A percentile compares a stretch with the other conserved stretches of the same genome.
phyloP scores from a whole-genome alignment of 2,113 vertebrate species.

The Cephalophus harveyi region DNA sequence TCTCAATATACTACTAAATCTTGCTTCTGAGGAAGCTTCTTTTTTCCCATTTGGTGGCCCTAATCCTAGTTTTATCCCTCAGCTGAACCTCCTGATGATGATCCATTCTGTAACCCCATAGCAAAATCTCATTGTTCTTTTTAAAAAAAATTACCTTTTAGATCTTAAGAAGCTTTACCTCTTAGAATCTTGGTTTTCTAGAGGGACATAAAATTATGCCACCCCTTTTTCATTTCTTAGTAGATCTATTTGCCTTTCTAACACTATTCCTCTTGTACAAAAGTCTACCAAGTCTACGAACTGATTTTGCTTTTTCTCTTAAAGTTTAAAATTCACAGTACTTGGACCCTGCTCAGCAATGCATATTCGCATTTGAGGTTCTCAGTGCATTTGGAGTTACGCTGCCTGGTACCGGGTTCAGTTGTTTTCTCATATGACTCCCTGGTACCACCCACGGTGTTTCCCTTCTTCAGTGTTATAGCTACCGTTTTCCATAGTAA shows the following conservation, averaged over 20 bases:
- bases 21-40: neutral
- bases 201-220: neutral
- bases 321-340: neutral
- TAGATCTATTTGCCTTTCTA: neutral
- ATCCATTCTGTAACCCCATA: neutral
- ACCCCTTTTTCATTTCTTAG: neutral
- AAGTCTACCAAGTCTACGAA: neutral
- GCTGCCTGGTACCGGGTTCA: neutral
- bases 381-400: neutral
- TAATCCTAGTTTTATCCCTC: neutral
- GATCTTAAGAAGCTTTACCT: neutral
- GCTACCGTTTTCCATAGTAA: slow-evolving; percentile 58
- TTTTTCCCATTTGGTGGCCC: neutral
- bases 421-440: neutral
- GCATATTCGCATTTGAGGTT: neutral
- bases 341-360: neutral
- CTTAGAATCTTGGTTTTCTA: neutral
- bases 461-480: slow-evolving; percentile 18
- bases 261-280: neutral
- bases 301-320: neutral
- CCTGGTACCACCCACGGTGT: neutral
- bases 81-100: neutral
- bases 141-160: neutral
- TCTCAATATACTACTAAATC: neutral
- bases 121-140: neutral